Percentiles rank a stretch among this genome's conserved stretches.
These are phyloP conservation scores for Harlomillsia oculata DNA, from an alignment of 1,140 invertebrate genomes.

Conservation along the genomic window DNA sequence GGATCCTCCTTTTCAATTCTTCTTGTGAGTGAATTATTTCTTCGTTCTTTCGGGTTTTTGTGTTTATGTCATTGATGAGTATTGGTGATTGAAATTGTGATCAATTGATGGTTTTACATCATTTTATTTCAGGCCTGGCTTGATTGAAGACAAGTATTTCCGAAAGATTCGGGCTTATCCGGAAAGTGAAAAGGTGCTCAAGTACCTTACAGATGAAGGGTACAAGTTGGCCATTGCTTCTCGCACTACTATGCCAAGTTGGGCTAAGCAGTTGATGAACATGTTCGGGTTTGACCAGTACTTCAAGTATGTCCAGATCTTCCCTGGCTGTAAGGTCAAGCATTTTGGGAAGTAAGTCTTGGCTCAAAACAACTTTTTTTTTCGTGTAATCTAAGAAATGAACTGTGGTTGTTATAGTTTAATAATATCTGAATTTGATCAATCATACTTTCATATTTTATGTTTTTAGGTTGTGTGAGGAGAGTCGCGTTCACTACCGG, in stretches of 20 bases:
- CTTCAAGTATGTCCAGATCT: slow-evolving; percentile 62
- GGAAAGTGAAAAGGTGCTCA: slow-evolving; percentile 53
- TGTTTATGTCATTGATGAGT: neutral
- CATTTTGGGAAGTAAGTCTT: slow-evolving; percentile 57
- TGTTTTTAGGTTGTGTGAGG: slow-evolving; percentile 8
- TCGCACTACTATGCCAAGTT: slow-evolving; percentile 53
- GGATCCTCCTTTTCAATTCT: slow-evolving; percentile 49
- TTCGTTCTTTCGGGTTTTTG: neutral
- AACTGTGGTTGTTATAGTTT: slow-evolving; percentile 14
- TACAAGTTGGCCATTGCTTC: slow-evolving; percentile 55
- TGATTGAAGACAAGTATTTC: slow-evolving; percentile 45
- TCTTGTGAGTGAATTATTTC: neutral
- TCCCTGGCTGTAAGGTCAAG: slow-evolving; percentile 57
- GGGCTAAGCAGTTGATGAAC: slow-evolving; percentile 54
- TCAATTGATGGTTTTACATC: slow-evolving; percentile 37
- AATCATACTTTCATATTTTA: slow-evolving; percentile 10
- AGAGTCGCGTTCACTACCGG: slow-evolving; percentile 40
- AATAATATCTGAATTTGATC: slow-evolving; percentile 20
- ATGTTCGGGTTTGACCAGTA: slow-evolving; percentile 62
- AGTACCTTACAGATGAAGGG: slow-evolving; percentile 47
- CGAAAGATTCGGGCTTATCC: slow-evolving; percentile 48
- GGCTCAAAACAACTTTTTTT: neutral
- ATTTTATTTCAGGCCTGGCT: slow-evolving; percentile 19
- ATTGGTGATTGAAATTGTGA: slow-evolving; percentile 19
- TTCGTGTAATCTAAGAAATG: neutral